Evolutionary conservation across 2,797 vertebrate genomes (phyloP), one percentile per base, ranked within the genome.

Genomic region (Falco columbarius): DNA sequence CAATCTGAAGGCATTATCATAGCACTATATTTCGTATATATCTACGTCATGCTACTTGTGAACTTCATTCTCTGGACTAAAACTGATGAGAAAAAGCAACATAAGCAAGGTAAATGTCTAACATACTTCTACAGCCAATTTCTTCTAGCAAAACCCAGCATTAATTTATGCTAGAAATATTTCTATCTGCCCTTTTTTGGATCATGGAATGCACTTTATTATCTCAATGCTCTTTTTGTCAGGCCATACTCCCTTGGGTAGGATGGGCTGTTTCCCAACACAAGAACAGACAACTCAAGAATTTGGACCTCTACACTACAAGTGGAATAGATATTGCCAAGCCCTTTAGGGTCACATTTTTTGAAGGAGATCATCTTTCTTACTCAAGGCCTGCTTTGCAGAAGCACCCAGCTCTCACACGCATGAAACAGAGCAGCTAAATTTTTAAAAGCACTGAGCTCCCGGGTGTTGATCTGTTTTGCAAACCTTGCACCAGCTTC

Each of bases 201-300:
- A 93, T 83, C 36, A 38, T 38, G 63, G 87, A 95, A 95, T 58
- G 65, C 56, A 81, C 63, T 95, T 91, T 63, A 71, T 95, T 77
- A 86, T 86, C 68, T 96, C 91, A 91, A 88, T 94, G 85, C 61
- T 83, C 61, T 94, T 95, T 95, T 81, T 90, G 93, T 95, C 79
- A 91, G 93, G 68, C 68, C 82, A 90, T 2, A 0, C 75, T 96
- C 82, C 90, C 93, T 95, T 86, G 87, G 90, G 85, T 81, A 90
- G 72, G 68, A 95, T 72, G 44, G 87, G 68, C 67, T 80, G 36
- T 52, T 85, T 88, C 61, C 59, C 79, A 88, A 81, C 81, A 49
- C 56, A 91, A 68, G 86, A 94, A 91, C 87, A 94, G 87, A 74
- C 85, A 77, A 67, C 82, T 90, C 68, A 93, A 91, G 90, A 94